A percentile compares a stretch with the other conserved stretches of the same genome.
These are phyloP conservation scores for Dasysyrphus tricinctus DNA, from an alignment of 2,888 invertebrate genomes.

Conservation along the genomic window DNA sequence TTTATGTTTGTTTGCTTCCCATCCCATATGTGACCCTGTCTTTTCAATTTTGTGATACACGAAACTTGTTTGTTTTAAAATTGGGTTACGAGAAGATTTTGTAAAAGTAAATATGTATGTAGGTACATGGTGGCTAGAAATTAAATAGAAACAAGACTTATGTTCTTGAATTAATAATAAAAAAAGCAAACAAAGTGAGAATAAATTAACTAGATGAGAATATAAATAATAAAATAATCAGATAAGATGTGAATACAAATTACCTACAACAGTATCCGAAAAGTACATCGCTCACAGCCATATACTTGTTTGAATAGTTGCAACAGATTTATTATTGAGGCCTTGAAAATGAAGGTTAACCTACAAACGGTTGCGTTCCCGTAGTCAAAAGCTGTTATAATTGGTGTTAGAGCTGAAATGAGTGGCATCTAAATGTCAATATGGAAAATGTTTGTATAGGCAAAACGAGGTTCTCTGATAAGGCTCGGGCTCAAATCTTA, in stretches of 20 bases:
- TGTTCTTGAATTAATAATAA: slow-evolving; percentile 23
- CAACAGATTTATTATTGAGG: too few species aligned
- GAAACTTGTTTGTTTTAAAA: slow-evolving; percentile 27
- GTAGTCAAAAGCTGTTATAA: too few species aligned
- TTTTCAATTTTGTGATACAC: background rate
- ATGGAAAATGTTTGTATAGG: too few species aligned
- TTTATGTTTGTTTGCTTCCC: background rate
- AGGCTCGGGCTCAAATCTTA: too few species aligned
- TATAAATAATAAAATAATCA: background rate
- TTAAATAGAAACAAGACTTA: background rate
- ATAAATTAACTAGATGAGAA: background rate
- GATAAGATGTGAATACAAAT: background rate
- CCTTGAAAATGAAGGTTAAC: too few species aligned
- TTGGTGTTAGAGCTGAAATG: too few species aligned
- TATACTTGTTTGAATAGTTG: background rate
- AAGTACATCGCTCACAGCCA: too few species aligned
- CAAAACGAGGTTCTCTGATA: too few species aligned
- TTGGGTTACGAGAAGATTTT: slow-evolving; percentile 17
- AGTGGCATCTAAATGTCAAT: too few species aligned
- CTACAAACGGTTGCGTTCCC: too few species aligned
- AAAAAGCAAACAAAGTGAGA: background rate
- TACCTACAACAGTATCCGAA: background rate
- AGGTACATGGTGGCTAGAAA: background rate
- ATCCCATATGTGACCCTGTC: slow-evolving; percentile 5
- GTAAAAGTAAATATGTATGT: background rate